Evolutionary conservation across 2,113 vertebrate genomes (phyloP).

Genomic region (Gymnocephalus cernua): DNA sequence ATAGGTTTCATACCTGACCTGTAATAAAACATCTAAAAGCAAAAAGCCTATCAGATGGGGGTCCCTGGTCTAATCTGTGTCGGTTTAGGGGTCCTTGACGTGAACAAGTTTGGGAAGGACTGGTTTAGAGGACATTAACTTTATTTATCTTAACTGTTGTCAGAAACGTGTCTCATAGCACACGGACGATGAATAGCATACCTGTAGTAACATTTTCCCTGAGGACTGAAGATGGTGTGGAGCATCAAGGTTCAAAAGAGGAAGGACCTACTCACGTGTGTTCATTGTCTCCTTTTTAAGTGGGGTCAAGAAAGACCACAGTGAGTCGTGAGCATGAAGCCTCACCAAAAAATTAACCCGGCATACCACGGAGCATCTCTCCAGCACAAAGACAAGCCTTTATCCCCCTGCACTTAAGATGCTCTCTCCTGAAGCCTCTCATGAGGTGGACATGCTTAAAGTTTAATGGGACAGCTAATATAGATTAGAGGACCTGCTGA

Average conservation of each 20-base stretch:
- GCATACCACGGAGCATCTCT: conserved; percentile 57
- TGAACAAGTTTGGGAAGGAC: no score
- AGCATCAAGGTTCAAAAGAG: conserved; percentile 42
- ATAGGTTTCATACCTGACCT: no score
- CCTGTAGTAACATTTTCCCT: conserved; percentile 24
- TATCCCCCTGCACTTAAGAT: conserved; percentile 66
- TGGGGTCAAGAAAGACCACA: conserved; percentile 78
- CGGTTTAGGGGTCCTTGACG: no score
- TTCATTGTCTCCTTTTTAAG: conserved; percentile 78
- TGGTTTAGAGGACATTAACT: background rate
- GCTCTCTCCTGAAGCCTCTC: conserved; percentile 69
- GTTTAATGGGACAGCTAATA: conserved; percentile 62
- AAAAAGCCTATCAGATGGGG: no score
- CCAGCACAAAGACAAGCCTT: conserved; percentile 77
- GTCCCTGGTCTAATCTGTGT: no score
- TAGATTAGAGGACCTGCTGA: conserved; percentile 23
- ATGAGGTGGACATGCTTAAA: conserved; percentile 63
- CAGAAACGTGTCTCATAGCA: background rate
- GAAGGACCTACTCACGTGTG: conserved; percentile 68
- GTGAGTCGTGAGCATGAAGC: conserved; percentile 62
- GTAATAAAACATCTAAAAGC: no score
- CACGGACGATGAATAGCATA: background rate
- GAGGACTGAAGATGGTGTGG: conserved; percentile 30
- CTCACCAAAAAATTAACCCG: conserved; percentile 65
- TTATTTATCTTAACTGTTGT: background rate